Evolutionary conservation across 1,140 invertebrate genomes (phyloP).

Genomic region (Conopomorpha cramerella): DNA sequence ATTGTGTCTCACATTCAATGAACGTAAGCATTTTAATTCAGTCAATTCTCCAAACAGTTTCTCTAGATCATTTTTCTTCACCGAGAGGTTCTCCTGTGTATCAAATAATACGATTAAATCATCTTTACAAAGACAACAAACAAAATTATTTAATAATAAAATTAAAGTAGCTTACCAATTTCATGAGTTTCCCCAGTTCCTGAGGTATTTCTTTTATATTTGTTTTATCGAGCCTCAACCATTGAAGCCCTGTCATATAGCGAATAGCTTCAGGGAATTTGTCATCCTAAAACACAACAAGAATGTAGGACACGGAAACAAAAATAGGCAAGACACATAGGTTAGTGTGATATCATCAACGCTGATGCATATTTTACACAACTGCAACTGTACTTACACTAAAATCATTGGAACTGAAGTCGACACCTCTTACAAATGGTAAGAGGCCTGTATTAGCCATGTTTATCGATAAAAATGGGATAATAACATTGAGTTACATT

Average conservation of each 20-base stretch:
- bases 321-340: conserved; percentile 19
- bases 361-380: conserved; percentile 5
- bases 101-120: no score
- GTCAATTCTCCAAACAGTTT: conserved; percentile 92
- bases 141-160: no score
- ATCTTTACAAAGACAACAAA: no score
- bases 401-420: conserved; percentile 97
- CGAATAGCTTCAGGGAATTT: conserved; percentile 92
- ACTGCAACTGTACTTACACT: conserved; percentile 86
- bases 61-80: conserved; percentile 89
- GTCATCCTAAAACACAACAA: conserved; percentile 67
- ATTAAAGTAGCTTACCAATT: conserved; percentile 73
- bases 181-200: conserved; percentile 92
- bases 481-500: not conserved
- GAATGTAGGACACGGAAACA: conserved; percentile 27
- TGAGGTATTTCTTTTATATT: conserved; percentile 87
- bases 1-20: conserved; percentile 94
- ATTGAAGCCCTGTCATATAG: conserved; percentile 96
- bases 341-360: conserved; percentile 30
- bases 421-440: conserved; percentile 95
- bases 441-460: conserved; percentile 93
- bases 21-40: conserved; percentile 84
- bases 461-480: conserved; percentile 17
- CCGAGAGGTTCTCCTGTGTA: conserved; percentile 86
- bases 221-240: conserved; percentile 95